Evolutionary conservation across 2,797 vertebrate genomes (phyloP).

Genomic region (Cynodonichthys magdalenae): DNA sequence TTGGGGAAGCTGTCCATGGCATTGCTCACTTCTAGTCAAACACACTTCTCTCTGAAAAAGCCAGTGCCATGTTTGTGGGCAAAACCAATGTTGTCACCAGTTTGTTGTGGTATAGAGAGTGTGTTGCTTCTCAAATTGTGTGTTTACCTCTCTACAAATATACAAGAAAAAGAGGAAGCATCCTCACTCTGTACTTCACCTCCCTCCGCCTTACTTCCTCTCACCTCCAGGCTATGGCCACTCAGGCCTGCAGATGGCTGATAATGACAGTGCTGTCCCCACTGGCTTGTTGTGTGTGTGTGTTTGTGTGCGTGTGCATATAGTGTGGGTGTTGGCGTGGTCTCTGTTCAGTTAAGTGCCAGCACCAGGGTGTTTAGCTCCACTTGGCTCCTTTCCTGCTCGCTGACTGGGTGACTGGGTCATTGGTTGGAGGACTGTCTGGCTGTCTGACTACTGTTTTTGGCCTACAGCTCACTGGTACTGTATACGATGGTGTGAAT

Average conservation of each 20-base stretch:
- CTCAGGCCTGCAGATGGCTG: constrained; percentile 76
- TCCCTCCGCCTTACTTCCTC: constrained; percentile 42
- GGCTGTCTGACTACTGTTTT: constrained; percentile 9
- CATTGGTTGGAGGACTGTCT: constrained; percentile 23
- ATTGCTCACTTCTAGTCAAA: constrained; percentile 19
- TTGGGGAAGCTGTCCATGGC: constrained; percentile 3
- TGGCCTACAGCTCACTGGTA: constrained; percentile 13
- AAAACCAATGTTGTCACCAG: constrained; percentile 34
- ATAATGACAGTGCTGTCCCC: constrained; percentile 76
- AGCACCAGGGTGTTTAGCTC: constrained; percentile 38
- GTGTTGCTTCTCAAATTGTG: constrained; percentile 25
- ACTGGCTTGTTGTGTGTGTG: constrained; percentile 49
- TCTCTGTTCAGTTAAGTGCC: constrained; percentile 26
- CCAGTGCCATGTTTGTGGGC: constrained; percentile 14
- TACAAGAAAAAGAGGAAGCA: constrained; percentile 25
- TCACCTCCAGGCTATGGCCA: constrained; percentile 59
- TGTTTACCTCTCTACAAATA: constrained; percentile 4
- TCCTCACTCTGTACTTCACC: constrained; percentile 37
- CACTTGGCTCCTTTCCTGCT: constrained; percentile 42
- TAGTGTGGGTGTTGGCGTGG: constrained; percentile 27
- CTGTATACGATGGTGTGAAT: background rate
- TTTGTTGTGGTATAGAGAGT: constrained; percentile 22
- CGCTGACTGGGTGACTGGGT: constrained; percentile 26
- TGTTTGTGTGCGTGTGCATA: background rate
- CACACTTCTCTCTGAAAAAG: constrained; percentile 24